Conservation (phyloP, 2,113 vertebrate species). For the Podiceps cristatus region DNA sequence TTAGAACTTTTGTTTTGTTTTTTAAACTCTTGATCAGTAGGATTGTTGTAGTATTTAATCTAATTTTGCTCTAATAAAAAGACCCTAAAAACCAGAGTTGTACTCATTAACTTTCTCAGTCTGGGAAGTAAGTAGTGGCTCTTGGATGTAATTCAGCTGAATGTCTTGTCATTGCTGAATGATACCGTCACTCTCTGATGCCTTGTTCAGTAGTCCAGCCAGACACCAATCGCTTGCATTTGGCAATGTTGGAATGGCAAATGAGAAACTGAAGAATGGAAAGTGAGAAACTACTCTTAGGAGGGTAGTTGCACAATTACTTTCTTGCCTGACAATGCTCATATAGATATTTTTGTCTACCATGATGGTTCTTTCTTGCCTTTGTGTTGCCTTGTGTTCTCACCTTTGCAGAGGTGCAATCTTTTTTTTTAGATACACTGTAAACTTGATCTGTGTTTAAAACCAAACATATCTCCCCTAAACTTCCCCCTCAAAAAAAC, state of each 20-base stretch:
- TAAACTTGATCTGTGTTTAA: neutral
- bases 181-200: neutral
- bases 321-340: neutral
- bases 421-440: neutral
- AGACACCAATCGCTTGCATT: neutral
- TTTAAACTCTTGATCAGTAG: neutral
- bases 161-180: neutral
- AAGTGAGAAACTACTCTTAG: neutral
- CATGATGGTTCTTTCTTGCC: neutral
- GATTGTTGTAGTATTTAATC: neutral
- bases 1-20: neutral
- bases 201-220: neutral
- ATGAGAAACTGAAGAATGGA: neutral
- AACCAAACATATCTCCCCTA: neutral
- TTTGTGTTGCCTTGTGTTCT: neutral
- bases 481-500: neutral
- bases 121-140: neutral
- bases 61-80: neutral
- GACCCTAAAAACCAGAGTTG: neutral
- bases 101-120: neutral
- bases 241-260: neutral
- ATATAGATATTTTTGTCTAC: neutral
- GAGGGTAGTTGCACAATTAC: neutral
- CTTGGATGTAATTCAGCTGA: neutral
- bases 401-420: neutral